phyloP scores from a whole-genome alignment of 2,113 vertebrate genomes.

The Sturnus vulgaris region DNA sequence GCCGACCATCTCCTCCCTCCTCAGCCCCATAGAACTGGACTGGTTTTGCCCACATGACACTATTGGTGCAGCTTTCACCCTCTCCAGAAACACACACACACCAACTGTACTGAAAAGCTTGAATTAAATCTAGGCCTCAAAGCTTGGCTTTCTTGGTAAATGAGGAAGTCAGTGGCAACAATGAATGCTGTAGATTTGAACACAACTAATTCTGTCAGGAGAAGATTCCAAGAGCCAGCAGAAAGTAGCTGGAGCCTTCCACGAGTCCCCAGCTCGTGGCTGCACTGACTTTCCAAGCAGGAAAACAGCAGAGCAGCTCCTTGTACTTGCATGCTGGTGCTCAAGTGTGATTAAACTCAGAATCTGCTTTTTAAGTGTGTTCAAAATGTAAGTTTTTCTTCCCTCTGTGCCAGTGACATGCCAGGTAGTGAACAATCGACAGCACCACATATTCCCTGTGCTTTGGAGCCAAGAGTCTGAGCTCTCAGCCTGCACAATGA shows the following conservation, averaged over 20 bases:
- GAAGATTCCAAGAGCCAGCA: neutral
- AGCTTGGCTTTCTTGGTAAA: neutral
- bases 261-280: neutral
- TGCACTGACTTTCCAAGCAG: neutral
- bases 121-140: neutral
- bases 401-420: accelerated
- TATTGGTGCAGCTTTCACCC: accelerated
- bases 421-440: neutral
- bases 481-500: neutral
- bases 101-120: neutral
- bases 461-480: neutral
- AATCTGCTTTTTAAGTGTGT: accelerated
- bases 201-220: neutral
- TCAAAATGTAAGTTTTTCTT: neutral
- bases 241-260: neutral
- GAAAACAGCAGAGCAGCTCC: neutral
- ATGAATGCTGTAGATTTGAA: neutral
- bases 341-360: neutral
- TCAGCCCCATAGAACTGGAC: neutral
- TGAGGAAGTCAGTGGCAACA: neutral
- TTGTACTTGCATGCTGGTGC: accelerated
- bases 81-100: neutral
- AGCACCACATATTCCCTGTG: accelerated
- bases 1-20: neutral
- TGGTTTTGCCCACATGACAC: neutral